phyloP scores from a whole-genome alignment of 2,888 invertebrate species.

The Seira musarum region DNA sequence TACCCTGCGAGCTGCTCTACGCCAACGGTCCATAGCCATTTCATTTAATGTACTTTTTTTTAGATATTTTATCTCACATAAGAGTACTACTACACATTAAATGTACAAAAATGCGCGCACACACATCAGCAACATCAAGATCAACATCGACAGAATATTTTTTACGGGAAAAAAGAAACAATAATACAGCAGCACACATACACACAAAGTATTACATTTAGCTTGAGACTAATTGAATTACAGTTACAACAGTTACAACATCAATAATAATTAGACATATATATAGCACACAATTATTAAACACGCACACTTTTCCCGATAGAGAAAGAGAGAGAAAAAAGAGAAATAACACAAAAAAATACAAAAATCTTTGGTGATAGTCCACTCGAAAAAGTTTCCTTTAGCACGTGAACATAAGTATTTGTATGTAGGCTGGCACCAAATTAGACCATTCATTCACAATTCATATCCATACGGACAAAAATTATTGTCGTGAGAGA shows the following conservation, averaged over 20 bases:
- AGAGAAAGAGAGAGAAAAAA: background rate
- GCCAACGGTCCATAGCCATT: conserved; percentile 66
- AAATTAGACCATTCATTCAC: background rate
- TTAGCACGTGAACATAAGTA: too few species aligned
- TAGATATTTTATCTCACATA: conserved; percentile 27
- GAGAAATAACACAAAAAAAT: background rate
- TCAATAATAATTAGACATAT: conserved; percentile 2
- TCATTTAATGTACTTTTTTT: conserved; percentile 32
- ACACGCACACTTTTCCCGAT: background rate
- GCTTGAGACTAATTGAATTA: background rate
- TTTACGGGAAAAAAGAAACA: conserved; percentile 10
- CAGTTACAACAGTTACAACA: background rate
- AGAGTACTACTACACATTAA: conserved; percentile 8
- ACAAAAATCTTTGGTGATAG: too few species aligned
- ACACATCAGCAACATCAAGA: background rate
- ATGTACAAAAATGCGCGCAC: conserved; percentile 2
- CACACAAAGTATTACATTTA: conserved; percentile 18
- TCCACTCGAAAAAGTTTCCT: too few species aligned
- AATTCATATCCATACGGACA: conserved; percentile 2
- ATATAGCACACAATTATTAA: background rate
- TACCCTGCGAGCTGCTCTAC: conserved; percentile 62
- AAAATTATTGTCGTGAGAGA: background rate
- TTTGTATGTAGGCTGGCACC: too few species aligned
- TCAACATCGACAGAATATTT: background rate
- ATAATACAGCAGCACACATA: background rate